Evolutionary conservation across 2,888 invertebrate species (phyloP).

Genomic region (Amorpha juglandis): DNA sequence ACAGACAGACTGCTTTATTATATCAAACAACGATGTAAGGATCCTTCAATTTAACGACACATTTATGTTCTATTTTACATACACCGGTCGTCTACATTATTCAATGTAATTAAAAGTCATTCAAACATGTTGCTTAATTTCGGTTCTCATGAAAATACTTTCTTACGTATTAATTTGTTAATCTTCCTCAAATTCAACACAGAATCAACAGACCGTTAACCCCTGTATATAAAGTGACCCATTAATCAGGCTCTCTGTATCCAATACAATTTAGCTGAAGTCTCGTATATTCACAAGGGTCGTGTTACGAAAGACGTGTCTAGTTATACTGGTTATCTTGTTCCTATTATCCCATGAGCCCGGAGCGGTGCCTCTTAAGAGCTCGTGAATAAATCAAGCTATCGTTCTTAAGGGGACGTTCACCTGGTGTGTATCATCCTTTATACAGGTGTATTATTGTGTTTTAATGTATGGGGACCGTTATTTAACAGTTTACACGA

Average conservation of each 20-base stretch:
- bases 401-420: slow-evolving; percentile 61
- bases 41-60: slow-evolving; percentile 2
- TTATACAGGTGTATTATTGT: slow-evolving; percentile 20
- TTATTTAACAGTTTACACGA: neutral
- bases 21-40: neutral
- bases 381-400: slow-evolving; percentile 68
- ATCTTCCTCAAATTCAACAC: slow-evolving; percentile 41
- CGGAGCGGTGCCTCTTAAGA: slow-evolving; percentile 48
- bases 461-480: neutral
- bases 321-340: slow-evolving; percentile 50
- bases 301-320: slow-evolving; percentile 44
- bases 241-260: slow-evolving; percentile 48
- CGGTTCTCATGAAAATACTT: slow-evolving; percentile 31
- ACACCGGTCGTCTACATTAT: slow-evolving; percentile 17
- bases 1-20: neutral
- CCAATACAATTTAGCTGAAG: slow-evolving; percentile 27
- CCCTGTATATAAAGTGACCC: slow-evolving; percentile 53
- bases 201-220: slow-evolving; percentile 52
- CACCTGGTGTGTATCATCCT: slow-evolving; percentile 59
- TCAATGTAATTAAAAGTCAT: slow-evolving; percentile 20
- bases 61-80: slow-evolving; percentile 19
- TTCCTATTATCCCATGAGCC: slow-evolving; percentile 49
- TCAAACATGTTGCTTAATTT: slow-evolving; percentile 14
- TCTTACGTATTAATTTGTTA: slow-evolving; percentile 41
- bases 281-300: slow-evolving; percentile 25